Evolutionary conservation across 1,140 invertebrate species (phyloP), one percentile per base, ranked within the genome.

Genomic region (Magallana gigas): DNA sequence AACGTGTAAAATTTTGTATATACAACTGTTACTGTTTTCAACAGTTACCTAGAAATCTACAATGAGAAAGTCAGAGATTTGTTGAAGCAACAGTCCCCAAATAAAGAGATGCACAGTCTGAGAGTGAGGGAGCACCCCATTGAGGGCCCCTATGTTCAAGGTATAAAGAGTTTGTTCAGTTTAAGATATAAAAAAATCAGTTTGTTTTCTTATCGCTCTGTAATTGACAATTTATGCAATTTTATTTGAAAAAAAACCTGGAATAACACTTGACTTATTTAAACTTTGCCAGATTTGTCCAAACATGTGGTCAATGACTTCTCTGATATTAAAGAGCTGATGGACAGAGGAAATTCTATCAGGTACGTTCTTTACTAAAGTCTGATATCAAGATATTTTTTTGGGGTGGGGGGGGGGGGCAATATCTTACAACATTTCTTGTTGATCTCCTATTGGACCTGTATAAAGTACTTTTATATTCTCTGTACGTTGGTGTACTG

Each of bases 261-360:
- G 36, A 48, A 48, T 48, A 48, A 2, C 36, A 48, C 5, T 4
- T 48, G 5, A 48, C 36, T 48, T 48, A 48, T 80, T 23, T 80
- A 12, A 80, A 36, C 23, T 80, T 23, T 90, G 90, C 58, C 84
- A 94, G 94, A 94, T 92, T 85, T 94, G 18, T 94, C 94, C n/a
- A 93, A 94, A 56, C 94, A 95, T 82, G 92, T 95, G 85, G 96
- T 96, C 3, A 94, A 94, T 48, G 95, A 92, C 87, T 96, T 96
- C 89, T 94, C 95, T 64, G 96, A 96, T 76, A 95, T 96, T 29
- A 93, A 95, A 88, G 93, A 92, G 11, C 95, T 96, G 82, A 96
- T 97, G 91, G 88, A 90, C 18, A 92, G 90, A 89, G 94, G 94
- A 59, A 94, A 94, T 88, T 89, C 84, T 62, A 92, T 93, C 85